A percentile compares a stretch with the other conserved stretches of the same genome.
Evolutionary conservation across 2,888 invertebrate genomes (phyloP).

Genomic region (Epirrita christyi): DNA sequence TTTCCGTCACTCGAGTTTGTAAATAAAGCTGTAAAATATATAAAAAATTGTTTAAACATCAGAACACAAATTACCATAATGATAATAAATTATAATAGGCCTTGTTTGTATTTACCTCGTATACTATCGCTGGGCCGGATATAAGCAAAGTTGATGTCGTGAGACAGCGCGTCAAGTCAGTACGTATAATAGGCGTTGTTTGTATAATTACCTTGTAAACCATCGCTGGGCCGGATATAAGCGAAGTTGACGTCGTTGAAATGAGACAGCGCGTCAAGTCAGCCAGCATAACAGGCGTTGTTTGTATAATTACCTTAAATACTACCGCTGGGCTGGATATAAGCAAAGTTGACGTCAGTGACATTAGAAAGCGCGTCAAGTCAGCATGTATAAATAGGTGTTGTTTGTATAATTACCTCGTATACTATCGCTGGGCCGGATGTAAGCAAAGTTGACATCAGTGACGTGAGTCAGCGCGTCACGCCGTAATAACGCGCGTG

Average conservation of each 20-base stretch:
- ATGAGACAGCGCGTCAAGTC: too few species aligned
- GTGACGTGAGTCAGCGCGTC: slow-evolving; percentile 82
- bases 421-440: slow-evolving; percentile 61
- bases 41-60: too few species aligned
- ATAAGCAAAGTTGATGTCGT: too few species aligned
- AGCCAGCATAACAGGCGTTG: too few species aligned
- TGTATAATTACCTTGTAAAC: slow-evolving; percentile 37
- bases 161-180: too few species aligned
- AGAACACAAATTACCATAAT: too few species aligned
- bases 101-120: slow-evolving; percentile 41
- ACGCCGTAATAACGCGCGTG: slow-evolving; percentile 76
- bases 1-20: slow-evolving; percentile 41
- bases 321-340: slow-evolving; percentile 70
- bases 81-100: too few species aligned
- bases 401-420: slow-evolving; percentile 54
- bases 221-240: too few species aligned
- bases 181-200: too few species aligned
- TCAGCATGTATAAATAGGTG: not conserved
- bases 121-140: too few species aligned
- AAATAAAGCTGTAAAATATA: slow-evolving; percentile 60
- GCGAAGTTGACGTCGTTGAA: too few species aligned
- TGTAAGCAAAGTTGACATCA: slow-evolving; percentile 88
- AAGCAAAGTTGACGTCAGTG: slow-evolving; percentile 87
- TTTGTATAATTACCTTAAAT: slow-evolving; percentile 49
- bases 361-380: slow-evolving; percentile 78